Base-by-base conservation (phyloP, 2,113 vertebrate species). In the Neofelis nebulosa region DNA sequence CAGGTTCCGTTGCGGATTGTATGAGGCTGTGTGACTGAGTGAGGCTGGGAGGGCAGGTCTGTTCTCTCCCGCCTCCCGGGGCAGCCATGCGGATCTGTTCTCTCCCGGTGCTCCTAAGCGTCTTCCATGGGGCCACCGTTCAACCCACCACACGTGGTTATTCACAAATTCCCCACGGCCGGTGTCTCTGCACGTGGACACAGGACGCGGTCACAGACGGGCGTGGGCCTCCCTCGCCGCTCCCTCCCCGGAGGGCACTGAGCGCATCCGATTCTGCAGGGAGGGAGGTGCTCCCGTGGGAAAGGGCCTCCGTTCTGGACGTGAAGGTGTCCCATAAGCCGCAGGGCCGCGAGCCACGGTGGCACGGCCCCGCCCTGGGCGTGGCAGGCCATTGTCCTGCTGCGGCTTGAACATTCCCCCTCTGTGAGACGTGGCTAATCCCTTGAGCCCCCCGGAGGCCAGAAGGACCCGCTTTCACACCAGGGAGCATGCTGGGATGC, bases 1-100 rank as follows among this genome's bases (percentile, higher is more conserved):
- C 7, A 2, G 50, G 0, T 14, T 61, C 65, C 31, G 5, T 7
- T 1, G 52, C 61, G 18, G 38, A 21, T 5, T 1, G 7, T 2
- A 5, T 31, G 68, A 74, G 52, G 84, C 65, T 18, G 19, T 23
- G 57, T 61, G 57, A 61, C 5, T 7, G 19, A 23, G 57, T 19
- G 57, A 61, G 57, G n/a, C 33, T 16, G 18, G 0, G 15, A 7
- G 50, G 8, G 23, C 68, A 12, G 23, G n/a, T 9, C 12, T 9
- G 4, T 36, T 2, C 3, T 41, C 76, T 33, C 69, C 36, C 3
- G 4, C 15, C 45, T 68, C 25, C 36, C 3, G 81, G 79, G 87
- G 31, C 13, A 38, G 16, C 3, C 18, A 1, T 21, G 48, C 16
- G 4, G 31, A 18, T 31, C 33, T 5, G 15, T 12, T 86, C 91